phyloP scores from a whole-genome alignment of 2,888 invertebrate species.

The Pterostichus madidus region DNA sequence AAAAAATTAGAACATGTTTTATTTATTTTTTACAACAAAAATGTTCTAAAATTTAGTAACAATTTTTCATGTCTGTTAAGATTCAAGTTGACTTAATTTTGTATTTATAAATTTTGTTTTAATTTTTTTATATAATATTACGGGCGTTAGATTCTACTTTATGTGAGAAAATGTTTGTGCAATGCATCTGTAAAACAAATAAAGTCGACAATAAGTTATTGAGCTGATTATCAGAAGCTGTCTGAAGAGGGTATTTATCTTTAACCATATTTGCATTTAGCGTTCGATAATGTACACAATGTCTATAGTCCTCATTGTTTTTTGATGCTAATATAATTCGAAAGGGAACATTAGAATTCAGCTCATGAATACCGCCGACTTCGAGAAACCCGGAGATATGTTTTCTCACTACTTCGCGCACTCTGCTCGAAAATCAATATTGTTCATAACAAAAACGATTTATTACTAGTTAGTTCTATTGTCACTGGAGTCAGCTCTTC shows the following conservation, averaged over 20 bases:
- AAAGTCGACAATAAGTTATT: constrained; percentile 5
- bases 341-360: constrained; percentile 36
- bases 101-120: too few relatives aligned
- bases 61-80: too few relatives aligned
- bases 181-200: background rate
- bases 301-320: constrained; percentile 39
- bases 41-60: too few relatives aligned
- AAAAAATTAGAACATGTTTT: too few relatives aligned
- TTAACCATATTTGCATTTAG: constrained; percentile 40
- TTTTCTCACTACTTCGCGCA: constrained; percentile 30
- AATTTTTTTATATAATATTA: too few relatives aligned
- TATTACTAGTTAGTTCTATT: constrained; percentile 24
- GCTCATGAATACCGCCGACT: constrained; percentile 31
- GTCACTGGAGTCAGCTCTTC: constrained; percentile 6
- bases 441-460: constrained; percentile 36
- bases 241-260: constrained; percentile 13
- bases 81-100: too few relatives aligned
- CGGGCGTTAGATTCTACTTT: too few relatives aligned
- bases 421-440: constrained; percentile 29
- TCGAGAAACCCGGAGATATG: constrained; percentile 32
- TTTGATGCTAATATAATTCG: constrained; percentile 43
- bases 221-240: constrained; percentile 11
- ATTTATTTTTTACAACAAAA: too few relatives aligned
- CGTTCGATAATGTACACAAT: constrained; percentile 26
- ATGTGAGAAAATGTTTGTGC: background rate